Evolutionary conservation across 2,113 vertebrate genomes (phyloP).

Genomic region (Sciurus niger): DNA sequence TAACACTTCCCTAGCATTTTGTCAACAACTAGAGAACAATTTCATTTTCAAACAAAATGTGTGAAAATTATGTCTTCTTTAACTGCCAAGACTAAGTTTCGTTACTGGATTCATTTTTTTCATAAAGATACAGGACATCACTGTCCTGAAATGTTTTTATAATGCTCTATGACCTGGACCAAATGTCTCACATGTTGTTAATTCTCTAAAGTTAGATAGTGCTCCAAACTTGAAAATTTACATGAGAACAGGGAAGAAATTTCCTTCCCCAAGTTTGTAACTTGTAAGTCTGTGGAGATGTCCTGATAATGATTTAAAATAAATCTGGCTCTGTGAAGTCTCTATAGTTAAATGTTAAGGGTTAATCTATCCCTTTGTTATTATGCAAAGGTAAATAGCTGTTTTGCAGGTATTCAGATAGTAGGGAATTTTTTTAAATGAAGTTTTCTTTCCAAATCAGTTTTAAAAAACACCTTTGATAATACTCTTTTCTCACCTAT

Average conservation of each 20-base stretch:
- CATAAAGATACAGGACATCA: slow-evolving; percentile 73
- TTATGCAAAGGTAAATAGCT: slow-evolving; percentile 48
- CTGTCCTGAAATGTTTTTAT: slow-evolving; percentile 65
- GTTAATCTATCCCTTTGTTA: background rate
- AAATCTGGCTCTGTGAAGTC: slow-evolving; percentile 35
- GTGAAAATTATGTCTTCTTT: slow-evolving; percentile 80
- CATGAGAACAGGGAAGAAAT: slow-evolving; percentile 58
- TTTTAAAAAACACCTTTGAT: slow-evolving; percentile 39
- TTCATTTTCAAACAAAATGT: slow-evolving; percentile 82
- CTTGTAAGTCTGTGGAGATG: background rate
- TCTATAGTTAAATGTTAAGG: background rate
- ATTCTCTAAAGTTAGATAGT: slow-evolving; percentile 61
- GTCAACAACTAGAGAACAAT: slow-evolving; percentile 75
- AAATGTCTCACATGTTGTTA: slow-evolving; percentile 8
- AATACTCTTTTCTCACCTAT: slow-evolving; percentile 50
- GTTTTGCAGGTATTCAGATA: slow-evolving; percentile 49
- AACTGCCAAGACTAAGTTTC: slow-evolving; percentile 79
- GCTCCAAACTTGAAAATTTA: slow-evolving; percentile 68
- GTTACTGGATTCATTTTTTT: slow-evolving; percentile 70
- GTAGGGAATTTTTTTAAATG: too few relatives aligned
- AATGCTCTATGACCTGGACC: slow-evolving; percentile 70
- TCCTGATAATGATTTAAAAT: slow-evolving; percentile 52
- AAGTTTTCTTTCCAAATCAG: slow-evolving; percentile 75
- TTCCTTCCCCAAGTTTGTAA: slow-evolving; percentile 67
- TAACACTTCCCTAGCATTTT: slow-evolving; percentile 76